Percentiles rank a stretch among this genome's conserved stretches.
These are phyloP conservation scores for Aegypius monachus DNA, from an alignment of 2,113 vertebrate genomes.

Conservation along the genomic window DNA sequence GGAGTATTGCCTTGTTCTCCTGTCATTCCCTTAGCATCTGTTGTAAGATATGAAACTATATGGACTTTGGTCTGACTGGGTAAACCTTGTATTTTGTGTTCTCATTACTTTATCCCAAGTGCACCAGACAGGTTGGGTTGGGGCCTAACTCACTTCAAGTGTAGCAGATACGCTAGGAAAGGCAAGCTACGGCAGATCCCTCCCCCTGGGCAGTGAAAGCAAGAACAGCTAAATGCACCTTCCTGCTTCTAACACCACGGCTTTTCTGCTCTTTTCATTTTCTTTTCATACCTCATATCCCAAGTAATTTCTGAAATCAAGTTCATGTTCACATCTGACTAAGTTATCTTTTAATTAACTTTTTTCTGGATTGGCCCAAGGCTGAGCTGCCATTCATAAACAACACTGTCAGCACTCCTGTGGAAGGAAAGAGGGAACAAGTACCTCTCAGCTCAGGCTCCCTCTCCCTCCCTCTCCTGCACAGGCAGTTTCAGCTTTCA, in stretches of 20 bases:
- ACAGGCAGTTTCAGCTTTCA: neutral
- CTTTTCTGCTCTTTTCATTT: neutral
- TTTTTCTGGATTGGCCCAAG: neutral
- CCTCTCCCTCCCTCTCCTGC: neutral
- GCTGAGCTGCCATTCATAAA: neutral
- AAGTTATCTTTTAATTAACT: neutral
- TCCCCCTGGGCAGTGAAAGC: neutral
- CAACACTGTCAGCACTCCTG: neutral
- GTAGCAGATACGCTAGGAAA: rapidly evolving
- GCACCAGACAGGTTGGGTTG: neutral
- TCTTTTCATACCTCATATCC: neutral
- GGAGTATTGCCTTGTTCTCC: neutral
- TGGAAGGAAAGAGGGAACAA: neutral
- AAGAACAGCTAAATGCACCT: neutral
- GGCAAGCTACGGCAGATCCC: neutral
- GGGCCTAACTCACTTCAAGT: neutral
- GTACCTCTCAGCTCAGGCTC: neutral
- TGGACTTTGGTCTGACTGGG: neutral
- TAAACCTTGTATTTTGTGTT: neutral
- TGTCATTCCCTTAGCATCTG: neutral
- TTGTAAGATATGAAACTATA: neutral
- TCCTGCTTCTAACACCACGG: neutral
- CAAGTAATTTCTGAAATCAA: neutral
- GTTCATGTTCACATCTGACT: neutral
- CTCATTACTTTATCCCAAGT: neutral